Conservation (phyloP, 1,140 invertebrate species). For the Zelostemma sp. region DNA sequence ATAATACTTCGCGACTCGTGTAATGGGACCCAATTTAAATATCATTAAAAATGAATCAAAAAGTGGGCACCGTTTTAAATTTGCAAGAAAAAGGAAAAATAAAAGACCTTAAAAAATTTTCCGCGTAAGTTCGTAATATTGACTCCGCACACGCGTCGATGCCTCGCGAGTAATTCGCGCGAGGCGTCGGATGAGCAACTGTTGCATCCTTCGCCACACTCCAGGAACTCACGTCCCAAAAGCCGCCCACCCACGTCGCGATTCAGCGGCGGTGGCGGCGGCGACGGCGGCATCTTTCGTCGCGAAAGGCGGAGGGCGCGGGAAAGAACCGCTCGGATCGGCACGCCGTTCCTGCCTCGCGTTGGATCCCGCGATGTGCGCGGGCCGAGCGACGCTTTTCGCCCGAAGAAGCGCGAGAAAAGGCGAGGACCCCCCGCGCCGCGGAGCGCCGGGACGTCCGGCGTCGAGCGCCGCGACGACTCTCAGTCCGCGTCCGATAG, state of each 20-base stretch:
- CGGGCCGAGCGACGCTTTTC: slow-evolving; percentile 44
- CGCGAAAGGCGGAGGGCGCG: slow-evolving; percentile 31
- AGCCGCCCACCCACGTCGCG: slow-evolving; percentile 23
- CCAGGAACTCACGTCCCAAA: slow-evolving; percentile 25
- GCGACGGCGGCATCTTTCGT: too few relatives aligned
- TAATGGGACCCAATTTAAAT: too few relatives aligned
- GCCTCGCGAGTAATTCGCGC: slow-evolving; percentile 20
- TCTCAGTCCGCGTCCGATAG: slow-evolving; percentile 61
- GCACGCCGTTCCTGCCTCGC: slow-evolving; percentile 36
- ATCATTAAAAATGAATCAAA: too few relatives aligned
- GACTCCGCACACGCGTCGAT: too few relatives aligned
- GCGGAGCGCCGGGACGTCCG: slow-evolving; percentile 50
- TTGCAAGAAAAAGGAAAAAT: too few relatives aligned
- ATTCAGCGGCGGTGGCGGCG: slow-evolving; percentile 43
- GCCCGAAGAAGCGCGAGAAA: slow-evolving; percentile 37
- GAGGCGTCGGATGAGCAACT: slow-evolving; percentile 56
- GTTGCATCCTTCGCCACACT: slow-evolving; percentile 54
- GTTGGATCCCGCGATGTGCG: slow-evolving; percentile 53
- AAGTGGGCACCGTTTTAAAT: too few relatives aligned
- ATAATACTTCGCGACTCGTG: too few relatives aligned
- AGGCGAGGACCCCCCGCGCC: slow-evolving; percentile 49
- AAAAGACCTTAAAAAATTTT: too few relatives aligned
- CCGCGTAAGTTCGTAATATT: too few relatives aligned
- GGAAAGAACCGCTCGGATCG: slow-evolving; percentile 36
- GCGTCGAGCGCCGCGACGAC: slow-evolving; percentile 47